A percentile compares a stretch with the other conserved stretches of the same genome.
phyloP scores from a whole-genome alignment of 1,140 invertebrate genomes.

The Rhopalosiphum maidis region DNA sequence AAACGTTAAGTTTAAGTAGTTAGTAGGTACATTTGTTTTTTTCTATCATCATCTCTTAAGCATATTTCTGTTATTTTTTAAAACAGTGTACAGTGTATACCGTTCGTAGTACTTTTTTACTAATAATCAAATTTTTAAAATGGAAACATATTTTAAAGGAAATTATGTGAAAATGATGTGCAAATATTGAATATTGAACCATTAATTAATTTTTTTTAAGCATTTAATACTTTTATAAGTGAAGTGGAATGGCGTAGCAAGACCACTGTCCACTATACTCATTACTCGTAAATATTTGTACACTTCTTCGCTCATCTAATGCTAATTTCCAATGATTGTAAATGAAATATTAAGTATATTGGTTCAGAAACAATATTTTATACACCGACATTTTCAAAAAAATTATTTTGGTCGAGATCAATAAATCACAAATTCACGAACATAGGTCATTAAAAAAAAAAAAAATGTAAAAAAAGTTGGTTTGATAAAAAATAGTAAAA shows the following conservation, averaged over 20 bases:
- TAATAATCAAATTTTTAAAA: neutral
- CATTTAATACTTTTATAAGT: neutral
- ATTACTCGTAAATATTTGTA: neutral
- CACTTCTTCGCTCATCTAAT: neutral
- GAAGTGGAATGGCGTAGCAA: neutral
- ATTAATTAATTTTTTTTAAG: neutral
- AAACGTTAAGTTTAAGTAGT: neutral
- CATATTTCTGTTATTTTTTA: neutral
- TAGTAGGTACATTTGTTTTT: neutral
- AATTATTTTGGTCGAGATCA: neutral
- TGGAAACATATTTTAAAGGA: neutral
- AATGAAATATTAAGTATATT: constrained; percentile 2
- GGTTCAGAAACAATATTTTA: neutral
- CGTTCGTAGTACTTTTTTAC: neutral
- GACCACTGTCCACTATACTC: neutral
- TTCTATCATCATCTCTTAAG: neutral
- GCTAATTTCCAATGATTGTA: neutral
- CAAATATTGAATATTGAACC: neutral
- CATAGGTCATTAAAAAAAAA: neutral
- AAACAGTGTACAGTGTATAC: neutral
- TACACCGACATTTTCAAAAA: neutral
- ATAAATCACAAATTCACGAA: neutral
- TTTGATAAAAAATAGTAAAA: neutral
- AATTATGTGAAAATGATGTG: neutral
- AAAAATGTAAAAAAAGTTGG: neutral